Conservation (phyloP, 2,113 vertebrate species). For the Micronycteris hirsuta region DNA sequence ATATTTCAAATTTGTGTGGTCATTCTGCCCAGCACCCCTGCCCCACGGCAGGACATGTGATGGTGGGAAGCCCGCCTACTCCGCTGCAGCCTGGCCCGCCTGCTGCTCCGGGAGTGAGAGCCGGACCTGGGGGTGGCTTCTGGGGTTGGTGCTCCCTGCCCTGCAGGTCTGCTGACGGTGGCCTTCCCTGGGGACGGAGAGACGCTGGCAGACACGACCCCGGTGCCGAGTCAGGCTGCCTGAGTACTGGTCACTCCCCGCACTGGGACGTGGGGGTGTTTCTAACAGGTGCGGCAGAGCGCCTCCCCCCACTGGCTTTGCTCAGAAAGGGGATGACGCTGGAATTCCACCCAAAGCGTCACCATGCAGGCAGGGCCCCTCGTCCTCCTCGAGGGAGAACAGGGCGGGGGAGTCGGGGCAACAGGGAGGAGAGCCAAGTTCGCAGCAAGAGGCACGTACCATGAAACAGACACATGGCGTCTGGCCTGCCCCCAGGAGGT, state of each 20-base stretch:
- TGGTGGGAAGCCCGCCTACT: background rate
- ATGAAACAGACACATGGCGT: slow-evolving; percentile 87
- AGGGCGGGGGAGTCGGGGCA: too few relatives aligned
- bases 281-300: background rate
- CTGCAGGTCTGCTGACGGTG: accelerated
- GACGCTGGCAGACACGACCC: background rate
- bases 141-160: background rate
- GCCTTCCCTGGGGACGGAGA: background rate
- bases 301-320: background rate
- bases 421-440: background rate
- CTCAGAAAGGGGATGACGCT: accelerated
- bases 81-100: background rate
- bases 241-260: accelerated
- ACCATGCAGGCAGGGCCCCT: background rate
- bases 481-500: slow-evolving; percentile 88
- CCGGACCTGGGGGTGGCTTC: background rate
- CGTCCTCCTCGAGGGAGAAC: background rate
- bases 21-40: background rate
- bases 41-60: background rate
- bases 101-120: background rate
- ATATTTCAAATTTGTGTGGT: slow-evolving; percentile 21
- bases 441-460: slow-evolving; percentile 83
- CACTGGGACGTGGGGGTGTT: accelerated
- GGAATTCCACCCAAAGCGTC: accelerated
- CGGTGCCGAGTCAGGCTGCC: accelerated